phyloP scores from a whole-genome alignment of 2,113 vertebrate species.

The Callospermophilus lateralis region DNA sequence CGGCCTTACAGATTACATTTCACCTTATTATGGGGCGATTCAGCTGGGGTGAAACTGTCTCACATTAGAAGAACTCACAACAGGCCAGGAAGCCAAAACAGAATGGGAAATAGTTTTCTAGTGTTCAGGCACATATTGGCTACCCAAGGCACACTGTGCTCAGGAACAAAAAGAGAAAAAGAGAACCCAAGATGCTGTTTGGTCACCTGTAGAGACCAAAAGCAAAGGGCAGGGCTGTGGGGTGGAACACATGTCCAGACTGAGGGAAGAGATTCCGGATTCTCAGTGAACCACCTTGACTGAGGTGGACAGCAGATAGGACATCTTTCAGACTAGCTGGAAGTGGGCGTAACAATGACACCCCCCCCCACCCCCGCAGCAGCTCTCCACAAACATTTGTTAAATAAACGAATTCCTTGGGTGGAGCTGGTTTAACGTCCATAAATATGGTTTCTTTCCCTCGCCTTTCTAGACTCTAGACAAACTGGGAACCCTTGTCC shows the following conservation, averaged over 20 bases:
- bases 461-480: not conserved
- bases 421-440: not conserved
- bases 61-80: not conserved
- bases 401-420: slow-evolving; percentile 20
- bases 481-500: not conserved
- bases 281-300: not conserved
- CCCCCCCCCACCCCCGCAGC: not conserved
- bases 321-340: not conserved
- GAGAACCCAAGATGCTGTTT: not conserved
- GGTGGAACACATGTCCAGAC: not conserved
- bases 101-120: not conserved
- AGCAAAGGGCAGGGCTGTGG: not conserved
- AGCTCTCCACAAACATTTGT: too few relatives aligned
- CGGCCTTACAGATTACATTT: not conserved
- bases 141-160: not conserved
- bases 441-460: not conserved
- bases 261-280: not conserved
- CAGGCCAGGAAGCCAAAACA: not conserved
- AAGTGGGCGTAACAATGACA: fast-evolving
- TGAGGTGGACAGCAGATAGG: not conserved
- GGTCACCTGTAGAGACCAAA: not conserved
- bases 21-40: not conserved
- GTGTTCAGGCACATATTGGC: not conserved
- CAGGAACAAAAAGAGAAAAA: not conserved
- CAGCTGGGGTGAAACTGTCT: not conserved